These are phyloP conservation scores for Apostichopus leukothele DNA, from an alignment of 53 echinoderm and acorn worm genomes.

Conservation along the genomic window DNA sequence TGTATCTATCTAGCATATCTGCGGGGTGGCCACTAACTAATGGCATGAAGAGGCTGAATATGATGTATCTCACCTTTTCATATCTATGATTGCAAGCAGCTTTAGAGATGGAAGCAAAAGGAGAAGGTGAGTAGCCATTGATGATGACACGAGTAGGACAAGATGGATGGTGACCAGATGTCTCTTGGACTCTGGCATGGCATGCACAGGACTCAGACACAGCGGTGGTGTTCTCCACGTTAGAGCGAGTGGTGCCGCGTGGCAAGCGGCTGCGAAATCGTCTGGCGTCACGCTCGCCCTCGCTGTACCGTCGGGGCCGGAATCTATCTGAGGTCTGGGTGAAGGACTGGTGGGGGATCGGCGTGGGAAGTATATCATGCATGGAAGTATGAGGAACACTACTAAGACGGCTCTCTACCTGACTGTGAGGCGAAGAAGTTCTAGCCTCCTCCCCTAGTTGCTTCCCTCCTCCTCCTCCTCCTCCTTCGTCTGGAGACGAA, in stretches of 20 bases:
- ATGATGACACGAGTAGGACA: neutral
- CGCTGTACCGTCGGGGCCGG: constrained; percentile 25
- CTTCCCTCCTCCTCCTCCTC: constrained; percentile 9
- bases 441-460: neutral
- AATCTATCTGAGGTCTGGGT: constrained; percentile 1
- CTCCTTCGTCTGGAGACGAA: neutral
- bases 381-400: constrained; percentile 4
- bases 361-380: constrained; percentile 4
- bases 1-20: no score
- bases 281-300: constrained; percentile 37
- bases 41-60: no score
- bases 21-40: no score
- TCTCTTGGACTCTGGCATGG: neutral
- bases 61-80: constrained; percentile 33
- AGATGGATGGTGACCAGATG: constrained; percentile 9
- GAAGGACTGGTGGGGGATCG: constrained; percentile 6
- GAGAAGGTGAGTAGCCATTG: constrained; percentile 10
- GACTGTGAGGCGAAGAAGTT: neutral
- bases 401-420: constrained; percentile 8
- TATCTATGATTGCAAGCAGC: constrained; percentile 18
- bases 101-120: constrained; percentile 30
- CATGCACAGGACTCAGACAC: constrained; percentile 9
- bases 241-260: neutral
- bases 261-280: constrained; percentile 16
- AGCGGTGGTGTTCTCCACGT: neutral